Base-by-base conservation (phyloP, 2,113 vertebrate genomes). In the Apteryx owenii region DNA sequence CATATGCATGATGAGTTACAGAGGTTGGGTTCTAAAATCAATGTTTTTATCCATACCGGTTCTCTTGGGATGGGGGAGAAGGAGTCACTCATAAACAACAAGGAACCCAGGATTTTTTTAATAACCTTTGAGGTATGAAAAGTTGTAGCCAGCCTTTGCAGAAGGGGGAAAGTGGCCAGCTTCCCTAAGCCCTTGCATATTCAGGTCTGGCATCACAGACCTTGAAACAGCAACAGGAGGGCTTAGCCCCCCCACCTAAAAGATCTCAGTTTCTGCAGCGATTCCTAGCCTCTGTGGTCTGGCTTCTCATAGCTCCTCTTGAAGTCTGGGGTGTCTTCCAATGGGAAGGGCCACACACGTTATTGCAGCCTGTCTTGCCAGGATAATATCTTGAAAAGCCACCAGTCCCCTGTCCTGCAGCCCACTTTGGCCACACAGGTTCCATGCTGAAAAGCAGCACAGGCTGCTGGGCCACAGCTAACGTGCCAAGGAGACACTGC, bases 401-500 rank as follows among this genome's bases (percentile, higher is more conserved):
- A 80, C 46, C 44, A n/a, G 79, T 44, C 17, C 56, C 29, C 29
- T 44, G 46, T 33, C 78, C 68, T 10, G 11, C 54, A 69, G 66
- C 71, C 44, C 2, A 5, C 64, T 42, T 31, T 72, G 81, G 5
- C 71, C 87, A 16, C 2, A 0, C 68, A 16, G 60, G 31, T 38
- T 78, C 72, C 19, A 5, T 23, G 44, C 48, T 60, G 80, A 42
- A 3, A 9, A 23, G 53, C 68, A 46, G 1, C 4, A 17, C 31
- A 25, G 61, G 77, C 2, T 2, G 51, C 68, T 38, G 40, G 69
- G 23, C 77, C 53, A 54, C 31, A 44, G 54, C 9, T 1, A 76
- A 11, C 3, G 0, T 2, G 8, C 33, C 77, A 38, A 7, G 18
- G 68, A 60, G 54, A 26, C 2, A 0, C 0, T 1, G 56, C 54